These are phyloP conservation scores for Zaprionus kolodkinae DNA, from an alignment of 1,140 invertebrate genomes.

Conservation along the genomic window DNA sequence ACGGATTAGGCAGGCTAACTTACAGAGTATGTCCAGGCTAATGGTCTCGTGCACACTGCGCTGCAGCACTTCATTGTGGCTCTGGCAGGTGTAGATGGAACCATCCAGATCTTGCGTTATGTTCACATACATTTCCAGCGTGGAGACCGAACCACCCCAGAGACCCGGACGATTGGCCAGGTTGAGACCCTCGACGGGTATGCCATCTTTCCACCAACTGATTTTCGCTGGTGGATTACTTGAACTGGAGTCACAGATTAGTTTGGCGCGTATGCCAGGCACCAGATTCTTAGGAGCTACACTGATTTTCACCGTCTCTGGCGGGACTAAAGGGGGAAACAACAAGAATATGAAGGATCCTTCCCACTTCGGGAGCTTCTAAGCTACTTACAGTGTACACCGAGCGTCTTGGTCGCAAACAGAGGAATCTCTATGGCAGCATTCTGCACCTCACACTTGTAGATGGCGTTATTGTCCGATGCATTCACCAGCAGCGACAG, in stretches of 20 bases:
- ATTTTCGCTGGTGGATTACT: conserved; percentile 96
- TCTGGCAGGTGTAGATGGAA: conserved; percentile 95
- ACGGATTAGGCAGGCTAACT: conserved; percentile 85
- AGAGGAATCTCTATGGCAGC: conserved; percentile 94
- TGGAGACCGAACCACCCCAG: conserved; percentile 92
- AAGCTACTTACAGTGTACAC: conserved; percentile 94
- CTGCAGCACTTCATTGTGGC: conserved; percentile 92
- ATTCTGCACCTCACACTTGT: conserved; percentile 96
- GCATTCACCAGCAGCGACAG: conserved; percentile 92
- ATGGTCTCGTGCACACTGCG: conserved; percentile 94
- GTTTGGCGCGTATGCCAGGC: conserved; percentile 89
- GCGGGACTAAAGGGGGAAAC: conserved; percentile 89
- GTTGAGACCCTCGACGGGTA: conserved; percentile 90
- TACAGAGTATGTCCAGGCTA: conserved; percentile 95
- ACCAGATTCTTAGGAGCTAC: conserved; percentile 90
- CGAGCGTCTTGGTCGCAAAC: conserved; percentile 91
- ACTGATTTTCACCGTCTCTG: conserved; percentile 92
- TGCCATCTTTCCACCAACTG: conserved; percentile 95
- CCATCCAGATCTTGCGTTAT: conserved; percentile 94
- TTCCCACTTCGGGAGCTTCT: accelerated
- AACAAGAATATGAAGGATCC: not conserved
- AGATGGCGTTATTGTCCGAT: conserved; percentile 95
- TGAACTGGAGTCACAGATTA: conserved; percentile 95
- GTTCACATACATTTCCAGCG: conserved; percentile 91
- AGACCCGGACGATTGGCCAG: conserved; percentile 89